A percentile compares a stretch with the other conserved stretches of the same genome.
These are phyloP conservation scores for Drosophila elegans DNA, from an alignment of 1,140 invertebrate species.

Conservation along the genomic window DNA sequence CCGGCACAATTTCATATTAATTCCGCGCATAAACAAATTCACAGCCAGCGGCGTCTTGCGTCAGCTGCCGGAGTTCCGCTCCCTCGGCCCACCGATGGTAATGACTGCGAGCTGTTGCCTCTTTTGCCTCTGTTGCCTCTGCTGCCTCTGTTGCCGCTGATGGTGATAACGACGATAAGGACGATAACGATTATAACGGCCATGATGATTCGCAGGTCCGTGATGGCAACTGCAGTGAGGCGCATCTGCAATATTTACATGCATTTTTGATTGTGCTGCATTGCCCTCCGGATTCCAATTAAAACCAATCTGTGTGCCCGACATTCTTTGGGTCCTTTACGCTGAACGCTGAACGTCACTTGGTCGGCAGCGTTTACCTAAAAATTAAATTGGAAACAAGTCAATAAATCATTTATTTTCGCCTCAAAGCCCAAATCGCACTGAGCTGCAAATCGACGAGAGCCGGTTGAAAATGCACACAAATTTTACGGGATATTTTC, in stretches of 20 bases:
- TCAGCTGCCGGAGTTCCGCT: constrained; percentile 11
- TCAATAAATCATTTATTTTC: constrained; percentile 10
- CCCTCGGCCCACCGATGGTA: constrained; percentile 3
- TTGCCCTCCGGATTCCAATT: constrained; percentile 5
- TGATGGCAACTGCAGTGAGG: constrained; percentile 8
- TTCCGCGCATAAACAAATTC: constrained; percentile 59
- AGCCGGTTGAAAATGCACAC: background rate
- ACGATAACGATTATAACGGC: constrained; percentile 15
- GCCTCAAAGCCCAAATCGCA: background rate
- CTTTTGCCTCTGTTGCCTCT: constrained; percentile 18
- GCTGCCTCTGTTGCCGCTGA: constrained; percentile 1
- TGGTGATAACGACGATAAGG: constrained; percentile 17
- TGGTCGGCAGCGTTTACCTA: background rate
- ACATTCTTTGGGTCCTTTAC: background rate
- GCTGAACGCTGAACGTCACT: background rate
- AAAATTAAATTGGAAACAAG: constrained; percentile 1
- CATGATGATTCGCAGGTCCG: constrained; percentile 8
- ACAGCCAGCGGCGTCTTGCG: constrained; percentile 39
- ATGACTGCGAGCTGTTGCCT: constrained; percentile 54
- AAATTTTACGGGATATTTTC: constrained; percentile 1
- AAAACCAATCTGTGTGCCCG: background rate
- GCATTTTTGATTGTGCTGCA: constrained; percentile 10
- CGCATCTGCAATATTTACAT: constrained; percentile 29
- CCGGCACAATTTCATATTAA: constrained; percentile 36
- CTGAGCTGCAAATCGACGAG: no score